Base-by-base conservation (phyloP, 2,113 vertebrate species). In the Phalacrocorax carbo region DNA sequence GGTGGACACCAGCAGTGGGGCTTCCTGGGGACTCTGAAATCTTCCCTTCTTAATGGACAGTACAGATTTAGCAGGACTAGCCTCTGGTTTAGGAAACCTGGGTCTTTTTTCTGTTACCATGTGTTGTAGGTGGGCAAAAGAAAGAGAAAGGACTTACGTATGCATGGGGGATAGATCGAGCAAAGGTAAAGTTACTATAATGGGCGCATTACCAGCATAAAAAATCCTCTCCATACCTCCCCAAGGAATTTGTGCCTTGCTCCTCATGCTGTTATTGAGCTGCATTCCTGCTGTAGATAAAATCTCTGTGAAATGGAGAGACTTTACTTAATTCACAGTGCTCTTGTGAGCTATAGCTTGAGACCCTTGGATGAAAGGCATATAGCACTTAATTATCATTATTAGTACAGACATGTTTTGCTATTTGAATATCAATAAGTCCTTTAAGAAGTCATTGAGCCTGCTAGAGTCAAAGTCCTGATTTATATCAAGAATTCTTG, bases 391-490 rank as follows among this genome's bases (percentile, higher is more conserved):
- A 90, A 94, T 97, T 97, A 93, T 86, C 34, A 40, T 93, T 94
- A 93, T 86, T 96, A 64, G 72, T 92, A 88, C 90, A 71, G 80
- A 79, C 80, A 48, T 92, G 40, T 93, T 96, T 88, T 94, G 86
- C 61, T 90, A 10, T 81, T 44, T 88, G 76, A 96, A 94, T 96
- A 93, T 90, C 88, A 94, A 22, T 96, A 92, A 94, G 80, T 83
- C 27, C 88, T 93, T 96, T 97, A 96, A 95, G 92, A 84, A 94
- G 64, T 90, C 90, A 88, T 60, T 92, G 90, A 94, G 85, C 18
- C 57, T 93, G 60, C 19, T 78, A 3, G 4, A 93, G 90, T 83
- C 55, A 66, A 91, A 85, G 76, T 88, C 46, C 72, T 96, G 79
- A 92, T 95, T 90, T 95, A 75, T 73, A 92, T 90, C n/a, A 88